phyloP scores from a whole-genome alignment of 2,113 vertebrate genomes.

The Phalacrocorax pelagicus region DNA sequence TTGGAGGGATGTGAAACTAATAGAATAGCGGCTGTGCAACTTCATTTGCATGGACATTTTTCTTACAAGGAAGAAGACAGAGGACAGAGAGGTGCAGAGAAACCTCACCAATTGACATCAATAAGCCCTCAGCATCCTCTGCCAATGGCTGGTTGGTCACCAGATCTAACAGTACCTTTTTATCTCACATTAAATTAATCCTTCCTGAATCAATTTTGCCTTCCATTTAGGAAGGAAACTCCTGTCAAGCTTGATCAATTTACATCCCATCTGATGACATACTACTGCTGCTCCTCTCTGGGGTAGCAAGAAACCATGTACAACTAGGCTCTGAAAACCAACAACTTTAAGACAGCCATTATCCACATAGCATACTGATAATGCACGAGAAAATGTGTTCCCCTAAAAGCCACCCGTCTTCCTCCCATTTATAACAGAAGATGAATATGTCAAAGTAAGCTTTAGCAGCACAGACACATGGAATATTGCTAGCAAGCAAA shows the following conservation, averaged over 20 bases:
- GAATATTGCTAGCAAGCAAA: not conserved
- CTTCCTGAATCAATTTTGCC: not conserved
- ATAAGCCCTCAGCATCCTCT: not conserved
- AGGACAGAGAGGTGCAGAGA: not conserved
- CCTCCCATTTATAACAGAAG: not conserved
- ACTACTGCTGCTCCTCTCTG: not conserved
- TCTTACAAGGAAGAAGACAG: not conserved
- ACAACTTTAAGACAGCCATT: not conserved
- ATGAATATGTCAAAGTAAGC: not conserved
- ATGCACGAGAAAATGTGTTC: not conserved
- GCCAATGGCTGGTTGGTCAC: not conserved
- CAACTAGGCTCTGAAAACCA: not conserved
- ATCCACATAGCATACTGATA: not conserved
- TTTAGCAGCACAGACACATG: not conserved
- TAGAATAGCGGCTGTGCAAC: not conserved
- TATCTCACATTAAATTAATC: not conserved
- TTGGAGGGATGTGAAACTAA: not conserved
- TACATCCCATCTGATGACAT: not conserved
- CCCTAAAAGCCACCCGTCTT: not conserved
- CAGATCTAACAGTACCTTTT: not conserved
- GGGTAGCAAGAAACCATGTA: not conserved
- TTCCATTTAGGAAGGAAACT: not conserved
- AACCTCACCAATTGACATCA: not conserved
- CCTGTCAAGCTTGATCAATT: not conserved
- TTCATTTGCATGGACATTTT: not conserved